Evolutionary conservation across 2,888 invertebrate species (phyloP).

Genomic region (Monochamus alternatus): DNA sequence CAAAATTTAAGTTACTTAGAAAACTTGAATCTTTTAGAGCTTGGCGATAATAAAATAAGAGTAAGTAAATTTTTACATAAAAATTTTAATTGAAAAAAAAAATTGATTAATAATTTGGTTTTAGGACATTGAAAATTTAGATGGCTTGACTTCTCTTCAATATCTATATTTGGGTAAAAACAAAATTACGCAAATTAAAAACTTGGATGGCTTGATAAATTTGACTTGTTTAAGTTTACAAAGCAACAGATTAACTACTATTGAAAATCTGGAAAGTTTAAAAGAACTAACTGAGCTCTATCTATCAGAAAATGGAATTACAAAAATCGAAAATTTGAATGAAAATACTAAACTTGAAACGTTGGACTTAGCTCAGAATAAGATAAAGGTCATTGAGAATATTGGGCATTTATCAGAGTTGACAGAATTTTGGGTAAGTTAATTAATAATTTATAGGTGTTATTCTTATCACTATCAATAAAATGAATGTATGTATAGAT

Average conservation of each 20-base stretch:
- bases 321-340: constrained; percentile 83
- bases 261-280: constrained; percentile 88
- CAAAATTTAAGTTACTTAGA: constrained; percentile 88
- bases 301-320: constrained; percentile 93
- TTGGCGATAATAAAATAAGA: constrained; percentile 95
- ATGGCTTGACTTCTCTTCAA: constrained; percentile 81
- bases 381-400: constrained; percentile 85
- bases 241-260: constrained; percentile 89
- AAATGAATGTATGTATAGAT: background rate
- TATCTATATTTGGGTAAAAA: constrained; percentile 95
- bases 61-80: constrained; percentile 71
- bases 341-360: constrained; percentile 83
- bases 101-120: constrained; percentile 48
- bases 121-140: constrained; percentile 90
- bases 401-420: constrained; percentile 83
- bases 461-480: background rate
- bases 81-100: background rate
- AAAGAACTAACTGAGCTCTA: constrained; percentile 89
- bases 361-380: constrained; percentile 92
- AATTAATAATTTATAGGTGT: background rate
- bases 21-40: constrained; percentile 87
- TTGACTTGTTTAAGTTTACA: constrained; percentile 90
- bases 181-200: constrained; percentile 91
- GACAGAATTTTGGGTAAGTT: constrained; percentile 94
- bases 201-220: constrained; percentile 81